These are phyloP conservation scores for Drosophila kikkawai DNA, from an alignment of 1,140 invertebrate species.

Conservation along the genomic window DNA sequence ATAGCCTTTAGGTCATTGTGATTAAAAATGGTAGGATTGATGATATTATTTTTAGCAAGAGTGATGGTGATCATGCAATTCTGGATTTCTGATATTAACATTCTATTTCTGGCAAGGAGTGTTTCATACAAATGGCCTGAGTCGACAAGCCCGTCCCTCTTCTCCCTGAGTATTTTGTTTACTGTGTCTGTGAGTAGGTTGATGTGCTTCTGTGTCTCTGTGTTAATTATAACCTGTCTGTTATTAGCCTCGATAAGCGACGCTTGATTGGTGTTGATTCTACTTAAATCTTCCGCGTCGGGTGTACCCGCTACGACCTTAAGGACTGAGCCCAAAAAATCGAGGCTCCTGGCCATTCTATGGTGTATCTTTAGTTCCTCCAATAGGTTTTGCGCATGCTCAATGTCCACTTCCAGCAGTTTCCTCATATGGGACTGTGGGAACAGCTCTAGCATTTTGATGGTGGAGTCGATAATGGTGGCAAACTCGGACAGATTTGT, in stretches of 20 bases:
- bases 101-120: too few species aligned
- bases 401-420: background rate
- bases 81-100: too few species aligned
- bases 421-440: too few species aligned
- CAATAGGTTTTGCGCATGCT: too few species aligned
- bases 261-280: background rate
- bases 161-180: too few species aligned
- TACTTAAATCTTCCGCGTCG: background rate
- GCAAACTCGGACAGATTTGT: conserved; percentile 16
- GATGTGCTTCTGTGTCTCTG: conserved; percentile 14
- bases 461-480: conserved; percentile 3
- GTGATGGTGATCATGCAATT: too few species aligned
- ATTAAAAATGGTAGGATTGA: too few species aligned
- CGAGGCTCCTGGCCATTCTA: conserved; percentile 3
- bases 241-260: conserved; percentile 2
- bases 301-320: conserved; percentile 2
- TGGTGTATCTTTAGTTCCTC: background rate
- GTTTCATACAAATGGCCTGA: too few species aligned
- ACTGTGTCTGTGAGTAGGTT: conserved; percentile 12
- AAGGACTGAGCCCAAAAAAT: background rate
- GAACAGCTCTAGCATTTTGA: background rate
- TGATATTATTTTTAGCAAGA: too few species aligned
- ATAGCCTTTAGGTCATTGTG: too few species aligned
- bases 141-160: too few species aligned
- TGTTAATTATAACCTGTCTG: too few species aligned